These are phyloP conservation scores for Palythoa grandiflora DNA, from an alignment of 92 coral and sea anemone species.

Conservation along the genomic window DNA sequence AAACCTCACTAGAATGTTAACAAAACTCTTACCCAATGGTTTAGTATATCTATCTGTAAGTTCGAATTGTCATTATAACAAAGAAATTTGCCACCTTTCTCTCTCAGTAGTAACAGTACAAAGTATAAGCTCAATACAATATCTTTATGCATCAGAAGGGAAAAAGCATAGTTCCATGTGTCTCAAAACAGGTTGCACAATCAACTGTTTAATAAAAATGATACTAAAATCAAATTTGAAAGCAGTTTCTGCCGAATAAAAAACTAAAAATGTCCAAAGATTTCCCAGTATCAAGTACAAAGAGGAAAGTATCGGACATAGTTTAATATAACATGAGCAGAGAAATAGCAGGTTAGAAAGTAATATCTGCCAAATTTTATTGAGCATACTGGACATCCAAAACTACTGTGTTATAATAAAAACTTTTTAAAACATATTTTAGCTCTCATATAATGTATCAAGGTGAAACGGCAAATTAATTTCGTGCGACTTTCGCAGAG, in stretches of 20 bases:
- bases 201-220: conserved; percentile 24
- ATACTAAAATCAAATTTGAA: background rate
- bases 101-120: background rate
- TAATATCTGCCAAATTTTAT: background rate
- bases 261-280: background rate
- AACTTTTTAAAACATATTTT: background rate
- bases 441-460: background rate
- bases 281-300: background rate
- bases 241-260: background rate
- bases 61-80: background rate
- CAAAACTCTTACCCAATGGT: conserved; percentile 2
- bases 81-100: background rate
- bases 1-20: conserved; percentile 13
- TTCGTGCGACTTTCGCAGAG: background rate
- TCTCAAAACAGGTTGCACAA: conserved; percentile 23
- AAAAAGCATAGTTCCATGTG: conserved; percentile 37
- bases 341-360: background rate
- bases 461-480: background rate
- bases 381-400: background rate
- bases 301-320: background rate
- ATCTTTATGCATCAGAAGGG: conserved; percentile 10
- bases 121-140: background rate
- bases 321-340: background rate
- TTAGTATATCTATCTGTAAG: background rate
- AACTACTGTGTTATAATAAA: background rate